Base-by-base conservation (phyloP, 2,113 vertebrate species). In the Anguilla rostrata region DNA sequence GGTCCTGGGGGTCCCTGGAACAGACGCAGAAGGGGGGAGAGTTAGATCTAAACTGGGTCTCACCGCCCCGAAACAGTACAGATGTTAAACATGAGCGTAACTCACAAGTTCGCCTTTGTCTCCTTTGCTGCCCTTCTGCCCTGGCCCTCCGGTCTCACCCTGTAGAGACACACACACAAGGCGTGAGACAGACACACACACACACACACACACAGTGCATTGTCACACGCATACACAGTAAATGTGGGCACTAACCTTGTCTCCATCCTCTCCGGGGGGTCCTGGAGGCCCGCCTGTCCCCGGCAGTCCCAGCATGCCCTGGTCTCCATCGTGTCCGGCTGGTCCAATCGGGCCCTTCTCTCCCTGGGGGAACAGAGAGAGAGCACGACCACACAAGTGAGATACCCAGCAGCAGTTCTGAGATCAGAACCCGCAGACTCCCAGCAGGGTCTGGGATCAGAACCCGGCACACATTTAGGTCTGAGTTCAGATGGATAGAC, bases 111-210 rank as follows among this genome's bases (percentile, higher is more conserved):
- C 97, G 71, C 97, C 97, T 91, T 97, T 98, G 89, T 97, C 96
- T 0, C 98, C 98, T 94, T 96, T 98, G 93, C 96, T 96, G 86
- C 98, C 98, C 86, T 99, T 99, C 91, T 98, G 97, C 0, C 97
- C 97, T 0, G 96, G 94, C 46, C 93, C 91, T 22, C 98, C 98
- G 84, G 94, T 93, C 56, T 99, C 97, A 1, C 98, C 98, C 98
- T 98, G 75, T 1, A 75, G 84, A 85, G 60, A 83, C 26, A 5
- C 43, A 83, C 22, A 57, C 14, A 84, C 12, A 11, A 49, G 29
- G 14, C 22, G 39, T 63, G 34, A 46, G 16, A 60, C 20, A 57
- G n/a, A 39, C 66, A 40, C 39, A 60, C 15, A 56, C 43, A 46
- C 41, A 34, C 22, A n/a, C 63, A 39, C 78, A 79, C 39, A 39